These are phyloP conservation scores for Macrotrachela quadricornifera DNA, from an alignment of 1,140 invertebrate genomes.

Conservation along the genomic window DNA sequence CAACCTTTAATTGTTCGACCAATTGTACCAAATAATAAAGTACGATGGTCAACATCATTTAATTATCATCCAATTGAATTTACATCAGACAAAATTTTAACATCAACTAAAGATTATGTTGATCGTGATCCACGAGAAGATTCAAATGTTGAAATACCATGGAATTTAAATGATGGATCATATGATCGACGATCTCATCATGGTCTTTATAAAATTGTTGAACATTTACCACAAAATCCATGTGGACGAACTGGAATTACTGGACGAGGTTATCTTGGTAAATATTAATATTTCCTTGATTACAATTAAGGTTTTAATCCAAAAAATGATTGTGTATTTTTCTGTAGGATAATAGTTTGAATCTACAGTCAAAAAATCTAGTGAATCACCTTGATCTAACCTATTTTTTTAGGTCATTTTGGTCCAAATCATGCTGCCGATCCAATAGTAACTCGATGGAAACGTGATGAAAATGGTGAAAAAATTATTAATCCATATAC, in stretches of 20 bases:
- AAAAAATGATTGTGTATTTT: not conserved
- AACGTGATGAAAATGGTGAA: constrained; percentile 32
- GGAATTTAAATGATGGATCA: constrained; percentile 56
- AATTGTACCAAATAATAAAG: constrained; percentile 49
- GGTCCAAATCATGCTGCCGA: constrained; percentile 77
- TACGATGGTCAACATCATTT: constrained; percentile 49
- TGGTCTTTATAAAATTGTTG: constrained; percentile 37
- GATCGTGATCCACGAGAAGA: constrained; percentile 10
- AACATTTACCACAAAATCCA: constrained; percentile 36
- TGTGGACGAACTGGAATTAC: constrained; percentile 49
- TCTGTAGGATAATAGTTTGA: not conserved
- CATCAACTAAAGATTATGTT: no score
- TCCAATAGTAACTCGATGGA: constrained; percentile 68
- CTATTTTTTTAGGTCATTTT: constrained; percentile 50
- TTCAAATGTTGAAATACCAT: constrained; percentile 28
- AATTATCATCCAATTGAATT: constrained; percentile 53
- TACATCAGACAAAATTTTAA: constrained; percentile 37
- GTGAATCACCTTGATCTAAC: no score
- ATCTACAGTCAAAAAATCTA: no score
- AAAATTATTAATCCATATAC: constrained; percentile 4
- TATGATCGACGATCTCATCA: constrained; percentile 48
- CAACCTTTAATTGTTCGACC: no score
- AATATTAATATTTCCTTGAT: constrained; percentile 45
- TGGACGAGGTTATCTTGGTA: constrained; percentile 37
- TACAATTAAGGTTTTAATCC: no score